A percentile compares a stretch with the other conserved stretches of the same genome.
Evolutionary conservation across 2,888 invertebrate genomes (phyloP).

Genomic region (Troglohyphantes excavatus): DNA sequence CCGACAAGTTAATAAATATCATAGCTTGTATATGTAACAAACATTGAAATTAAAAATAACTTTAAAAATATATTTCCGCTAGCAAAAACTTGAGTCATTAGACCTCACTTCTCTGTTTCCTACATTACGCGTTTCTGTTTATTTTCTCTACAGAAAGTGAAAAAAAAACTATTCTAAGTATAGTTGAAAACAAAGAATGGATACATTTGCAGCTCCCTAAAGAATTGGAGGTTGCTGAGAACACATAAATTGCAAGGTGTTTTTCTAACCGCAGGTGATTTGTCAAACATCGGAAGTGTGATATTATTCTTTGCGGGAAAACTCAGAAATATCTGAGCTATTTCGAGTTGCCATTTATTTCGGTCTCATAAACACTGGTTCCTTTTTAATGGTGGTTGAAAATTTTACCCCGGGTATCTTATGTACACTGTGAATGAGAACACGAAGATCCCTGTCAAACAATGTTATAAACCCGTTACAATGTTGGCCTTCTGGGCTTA

Average conservation of each 20-base stretch:
- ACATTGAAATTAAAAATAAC: no score
- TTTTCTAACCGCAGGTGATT: conserved; percentile 33
- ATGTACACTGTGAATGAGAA: conserved; percentile 31
- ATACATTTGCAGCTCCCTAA: conserved; percentile 16
- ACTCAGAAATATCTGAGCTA: conserved; percentile 20
- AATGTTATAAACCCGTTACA: neutral
- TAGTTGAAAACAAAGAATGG: conserved; percentile 1
- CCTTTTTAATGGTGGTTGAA: conserved; percentile 11
- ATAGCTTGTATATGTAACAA: no score
- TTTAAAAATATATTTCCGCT: no score
- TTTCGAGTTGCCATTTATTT: conserved; percentile 25
- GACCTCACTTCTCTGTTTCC: neutral
- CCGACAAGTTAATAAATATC: no score
- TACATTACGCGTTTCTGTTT: neutral
- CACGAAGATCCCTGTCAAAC: neutral
- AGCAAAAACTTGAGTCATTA: neutral
- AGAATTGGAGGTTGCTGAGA: neutral
- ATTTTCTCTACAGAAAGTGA: neutral
- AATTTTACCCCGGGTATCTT: neutral
- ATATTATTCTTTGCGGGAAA: conserved; percentile 39
- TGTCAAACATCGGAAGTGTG: conserved; percentile 48
- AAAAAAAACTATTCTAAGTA: conserved; percentile 16
- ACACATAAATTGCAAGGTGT: conserved; percentile 39
- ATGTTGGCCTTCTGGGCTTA: neutral
- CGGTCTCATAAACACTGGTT: neutral